phyloP scores from a whole-genome alignment of 2,113 vertebrate genomes.

The Callopanchax toddi region DNA sequence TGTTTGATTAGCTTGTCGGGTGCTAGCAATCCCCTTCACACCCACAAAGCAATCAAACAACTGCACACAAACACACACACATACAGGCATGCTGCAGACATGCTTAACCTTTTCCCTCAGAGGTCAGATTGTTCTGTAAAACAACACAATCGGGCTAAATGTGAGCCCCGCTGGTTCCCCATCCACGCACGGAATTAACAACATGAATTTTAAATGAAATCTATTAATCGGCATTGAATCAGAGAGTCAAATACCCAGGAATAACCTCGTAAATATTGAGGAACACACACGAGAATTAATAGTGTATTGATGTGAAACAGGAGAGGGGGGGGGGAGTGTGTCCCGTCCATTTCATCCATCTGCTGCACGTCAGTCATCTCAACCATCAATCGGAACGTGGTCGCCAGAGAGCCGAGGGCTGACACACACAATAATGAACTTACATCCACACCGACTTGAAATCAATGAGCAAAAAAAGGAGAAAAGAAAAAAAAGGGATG shows the following conservation, averaged over 20 bases:
- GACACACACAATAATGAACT: slow-evolving; percentile 39
- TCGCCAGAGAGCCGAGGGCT: slow-evolving; percentile 41
- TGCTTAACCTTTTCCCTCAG: slow-evolving; percentile 31
- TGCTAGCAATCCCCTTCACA: slow-evolving; percentile 61
- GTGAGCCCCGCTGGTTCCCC: slow-evolving; percentile 20
- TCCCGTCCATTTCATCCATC: slow-evolving; percentile 47
- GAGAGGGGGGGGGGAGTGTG: slow-evolving; percentile 1
- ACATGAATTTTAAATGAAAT: slow-evolving; percentile 46
- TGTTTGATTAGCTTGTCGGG: slow-evolving; percentile 71
- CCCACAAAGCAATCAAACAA: slow-evolving; percentile 68
- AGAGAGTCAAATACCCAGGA: slow-evolving; percentile 45
- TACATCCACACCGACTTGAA: slow-evolving; percentile 32
- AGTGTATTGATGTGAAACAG: slow-evolving; percentile 22
- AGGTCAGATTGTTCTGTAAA: slow-evolving; percentile 42
- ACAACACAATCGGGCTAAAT: slow-evolving; percentile 11
- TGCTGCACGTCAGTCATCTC: slow-evolving; percentile 61
- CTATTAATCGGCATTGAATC: slow-evolving; percentile 33
- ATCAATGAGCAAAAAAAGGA: slow-evolving; percentile 40
- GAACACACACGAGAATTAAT: slow-evolving; percentile 51
- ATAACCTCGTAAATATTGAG: slow-evolving; percentile 60
- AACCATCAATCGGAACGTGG: slow-evolving; percentile 57
- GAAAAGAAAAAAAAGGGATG: not conserved
- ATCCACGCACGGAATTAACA: slow-evolving; percentile 7
- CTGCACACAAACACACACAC: slow-evolving; percentile 35
- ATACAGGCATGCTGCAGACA: slow-evolving; percentile 5